Evolutionary conservation across 2,113 vertebrate genomes (phyloP), one percentile per base, ranked within the genome.

Genomic region (Toxostoma redivivum): DNA sequence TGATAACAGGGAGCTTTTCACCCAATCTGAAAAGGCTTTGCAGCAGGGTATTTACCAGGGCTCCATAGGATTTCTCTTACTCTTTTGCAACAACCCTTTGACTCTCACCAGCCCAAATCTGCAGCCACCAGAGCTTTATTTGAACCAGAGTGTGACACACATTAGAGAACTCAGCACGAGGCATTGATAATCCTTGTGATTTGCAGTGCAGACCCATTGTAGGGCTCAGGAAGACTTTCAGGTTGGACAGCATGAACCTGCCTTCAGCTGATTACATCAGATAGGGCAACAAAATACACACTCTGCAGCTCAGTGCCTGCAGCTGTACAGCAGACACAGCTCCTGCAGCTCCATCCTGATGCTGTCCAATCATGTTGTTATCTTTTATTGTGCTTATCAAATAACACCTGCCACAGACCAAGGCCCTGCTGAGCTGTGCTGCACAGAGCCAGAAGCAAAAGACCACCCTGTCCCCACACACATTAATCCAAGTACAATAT

Each of bases 201-300:
- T 48, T 37, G 40, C 67, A n/a, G 54, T 33, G 56, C 61, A 71
- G 73, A 51, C 47, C 40, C 61, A 42, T 44, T 0, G 0, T 1
- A 85, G 70, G 22, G 62, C 53, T 50, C 30, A 35, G 48, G 70
- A 71, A 37, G 71, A n/a, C 57, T 88, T 94, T 94, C 79, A 88
- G 88, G 66, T 86, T 94, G 82, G 61, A 53, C 4, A 1, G 40
- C 79, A 76, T 30, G 42, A 76, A 47, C 74, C 31, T 69, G 48
- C 79, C 66, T 88, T 67, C n/a, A 35, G 57, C 66, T 48, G 48
- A 82, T 93, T 61, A 37, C 62, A 72, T 69, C 88, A 95, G 86
- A 44, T 4, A 76, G 44, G 44, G 45, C 71, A 83, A 72, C 80
- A 69, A 61, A 76, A 88, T 58, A 30, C 70, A 38, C 27, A 48